Percentiles rank a stretch among this genome's conserved stretches.
Conservation (phyloP, 2,797 vertebrate genomes). For the Holocentrus rufus region DNA sequence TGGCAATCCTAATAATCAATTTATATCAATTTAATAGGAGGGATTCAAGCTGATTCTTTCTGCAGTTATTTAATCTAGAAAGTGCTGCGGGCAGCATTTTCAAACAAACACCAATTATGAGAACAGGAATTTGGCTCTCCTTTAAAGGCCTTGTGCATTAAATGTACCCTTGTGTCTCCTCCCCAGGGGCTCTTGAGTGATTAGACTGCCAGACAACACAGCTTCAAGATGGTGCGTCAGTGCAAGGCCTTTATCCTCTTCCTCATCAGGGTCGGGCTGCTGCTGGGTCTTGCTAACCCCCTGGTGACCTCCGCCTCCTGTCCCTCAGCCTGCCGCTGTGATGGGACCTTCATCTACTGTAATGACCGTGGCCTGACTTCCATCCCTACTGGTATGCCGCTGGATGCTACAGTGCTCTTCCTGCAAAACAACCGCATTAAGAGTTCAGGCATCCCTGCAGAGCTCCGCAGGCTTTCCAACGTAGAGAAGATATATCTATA, state of each 20-base stretch:
- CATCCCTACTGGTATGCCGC: constrained; percentile 95
- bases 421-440: constrained; percentile 99
- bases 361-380: constrained; percentile 98
- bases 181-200: constrained; percentile 85
- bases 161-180: constrained; percentile 80
- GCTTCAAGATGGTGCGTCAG: constrained; percentile 93
- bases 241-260: constrained; percentile 93
- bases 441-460: constrained; percentile 95
- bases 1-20: constrained; percentile 59
- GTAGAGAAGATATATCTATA: constrained; percentile 99
- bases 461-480: constrained; percentile 89
- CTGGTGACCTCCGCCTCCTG: constrained; percentile 91
- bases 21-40: constrained; percentile 61
- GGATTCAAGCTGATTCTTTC: constrained; percentile 63
- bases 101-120: constrained; percentile 74
- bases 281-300: constrained; percentile 91
- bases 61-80: constrained; percentile 70
- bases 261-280: constrained; percentile 92
- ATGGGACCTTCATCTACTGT: constrained; percentile 98
- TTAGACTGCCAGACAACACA: constrained; percentile 80
- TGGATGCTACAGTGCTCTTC: constrained; percentile 97
- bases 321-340: constrained; percentile 95
- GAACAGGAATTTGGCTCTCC: constrained; percentile 69
- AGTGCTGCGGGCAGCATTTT: constrained; percentile 70
- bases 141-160: constrained; percentile 75